Evolutionary conservation across 2,797 vertebrate species (phyloP).

Genomic region (Scolopax rusticola): DNA sequence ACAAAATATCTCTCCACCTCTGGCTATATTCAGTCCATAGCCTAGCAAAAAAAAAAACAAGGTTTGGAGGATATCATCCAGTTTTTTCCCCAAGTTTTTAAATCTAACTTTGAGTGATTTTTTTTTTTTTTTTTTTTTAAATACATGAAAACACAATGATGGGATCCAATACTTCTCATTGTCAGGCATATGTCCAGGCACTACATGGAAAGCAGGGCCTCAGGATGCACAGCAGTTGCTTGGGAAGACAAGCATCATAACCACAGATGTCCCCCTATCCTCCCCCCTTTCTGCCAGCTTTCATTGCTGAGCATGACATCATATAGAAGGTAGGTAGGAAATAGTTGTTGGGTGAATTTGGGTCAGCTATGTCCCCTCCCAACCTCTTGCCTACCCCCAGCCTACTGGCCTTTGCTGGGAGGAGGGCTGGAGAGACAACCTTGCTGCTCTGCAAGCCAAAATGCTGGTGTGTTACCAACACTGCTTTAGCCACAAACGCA

Average conservation of each 20-base stretch:
- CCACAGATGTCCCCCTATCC: not conserved
- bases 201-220: not conserved
- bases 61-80: not conserved
- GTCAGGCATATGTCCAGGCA: not conserved
- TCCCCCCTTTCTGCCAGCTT: not conserved
- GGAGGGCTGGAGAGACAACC: not conserved
- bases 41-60: not conserved
- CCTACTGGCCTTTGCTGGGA: not conserved
- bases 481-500: not conserved
- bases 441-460: not conserved
- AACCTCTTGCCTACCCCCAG: not conserved
- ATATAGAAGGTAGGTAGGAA: not conserved
- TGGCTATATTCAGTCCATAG: not conserved
- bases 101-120: not conserved
- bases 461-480: not conserved
- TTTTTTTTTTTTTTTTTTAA: rapidly evolving
- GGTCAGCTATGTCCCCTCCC: not conserved
- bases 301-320: not conserved
- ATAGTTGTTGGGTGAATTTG: rapidly evolving
- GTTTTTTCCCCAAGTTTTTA: not conserved
- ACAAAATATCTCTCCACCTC: not conserved
- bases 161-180: not conserved
- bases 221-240: not conserved
- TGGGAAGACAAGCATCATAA: not conserved
- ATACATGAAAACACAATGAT: not conserved